Evolutionary conservation across 2,797 vertebrate genomes (phyloP).

Genomic region (Hylomyscus alleni): DNA sequence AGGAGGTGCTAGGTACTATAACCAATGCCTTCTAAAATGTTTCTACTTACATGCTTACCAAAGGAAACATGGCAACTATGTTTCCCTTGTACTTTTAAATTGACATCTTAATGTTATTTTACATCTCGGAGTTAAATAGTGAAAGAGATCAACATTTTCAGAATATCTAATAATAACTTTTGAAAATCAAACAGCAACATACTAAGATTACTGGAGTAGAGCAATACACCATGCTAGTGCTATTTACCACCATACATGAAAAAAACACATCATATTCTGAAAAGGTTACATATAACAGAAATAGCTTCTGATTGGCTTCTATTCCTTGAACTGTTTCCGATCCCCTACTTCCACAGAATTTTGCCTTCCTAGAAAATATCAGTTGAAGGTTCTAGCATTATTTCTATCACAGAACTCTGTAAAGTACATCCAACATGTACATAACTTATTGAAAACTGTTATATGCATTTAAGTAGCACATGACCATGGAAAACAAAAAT

Average conservation of each 20-base stretch:
- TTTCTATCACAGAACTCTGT: not conserved
- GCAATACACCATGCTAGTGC: slow-evolving; percentile 18
- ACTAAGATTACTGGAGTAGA: slow-evolving; percentile 15
- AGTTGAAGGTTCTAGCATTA: not conserved
- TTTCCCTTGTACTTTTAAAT: slow-evolving; percentile 13
- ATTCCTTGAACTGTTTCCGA: not conserved
- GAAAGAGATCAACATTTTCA: slow-evolving; percentile 26
- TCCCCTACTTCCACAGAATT: not conserved
- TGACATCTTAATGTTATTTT: slow-evolving; percentile 35
- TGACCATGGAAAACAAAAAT: not conserved
- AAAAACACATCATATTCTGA: not conserved
- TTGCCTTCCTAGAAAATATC: not conserved
- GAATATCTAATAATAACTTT: not conserved
- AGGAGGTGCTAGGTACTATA: not conserved
- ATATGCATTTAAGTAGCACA: not conserved
- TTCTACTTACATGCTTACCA: not conserved
- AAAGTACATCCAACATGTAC: not conserved
- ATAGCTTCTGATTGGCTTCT: not conserved
- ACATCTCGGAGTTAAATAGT: slow-evolving; percentile 12
- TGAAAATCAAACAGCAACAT: slow-evolving; percentile 40
- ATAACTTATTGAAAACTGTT: slow-evolving; percentile 5
- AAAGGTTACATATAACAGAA: not conserved
- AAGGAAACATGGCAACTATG: not conserved
- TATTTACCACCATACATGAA: not conserved
- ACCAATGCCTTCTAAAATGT: not conserved